phyloP scores from a whole-genome alignment of 2,113 vertebrate species.

The Eublepharis macularius region DNA sequence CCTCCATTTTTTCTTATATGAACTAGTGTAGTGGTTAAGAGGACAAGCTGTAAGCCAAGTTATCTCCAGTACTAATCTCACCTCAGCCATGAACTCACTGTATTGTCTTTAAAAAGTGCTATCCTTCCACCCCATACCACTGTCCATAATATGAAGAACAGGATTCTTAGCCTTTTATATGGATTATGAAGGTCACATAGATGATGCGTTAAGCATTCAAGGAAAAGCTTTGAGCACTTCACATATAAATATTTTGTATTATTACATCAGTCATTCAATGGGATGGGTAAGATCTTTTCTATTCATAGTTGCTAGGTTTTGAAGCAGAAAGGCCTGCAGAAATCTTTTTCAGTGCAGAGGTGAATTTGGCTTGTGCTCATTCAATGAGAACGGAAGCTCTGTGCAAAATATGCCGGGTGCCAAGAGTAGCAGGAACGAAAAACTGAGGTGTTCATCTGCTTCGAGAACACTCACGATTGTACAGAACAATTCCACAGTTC shows the following conservation, averaged over 20 bases:
- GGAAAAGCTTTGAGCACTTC: no score
- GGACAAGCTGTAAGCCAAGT: not conserved
- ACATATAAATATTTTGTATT: no score
- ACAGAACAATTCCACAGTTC: not conserved
- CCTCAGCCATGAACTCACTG: not conserved
- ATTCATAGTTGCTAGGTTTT: not conserved
- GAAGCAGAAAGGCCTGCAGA: not conserved
- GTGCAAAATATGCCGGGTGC: not conserved
- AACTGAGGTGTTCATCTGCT: not conserved
- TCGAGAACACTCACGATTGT: not conserved
- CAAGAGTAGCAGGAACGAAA: not conserved
- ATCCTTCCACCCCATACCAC: not conserved
- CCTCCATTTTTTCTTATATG: not conserved
- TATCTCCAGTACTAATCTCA: not conserved
- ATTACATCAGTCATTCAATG: not conserved
- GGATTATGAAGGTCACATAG: no score
- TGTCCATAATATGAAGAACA: not conserved
- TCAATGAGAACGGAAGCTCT: not conserved
- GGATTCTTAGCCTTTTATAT: no score
- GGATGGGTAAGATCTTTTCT: fast-evolving
- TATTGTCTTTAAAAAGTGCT: not conserved
- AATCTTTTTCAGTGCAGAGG: not conserved
- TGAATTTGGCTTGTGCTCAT: not conserved
- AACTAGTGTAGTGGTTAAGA: not conserved
- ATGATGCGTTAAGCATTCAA: no score